Conservation (phyloP, 2,113 vertebrate genomes). For the Pteronura brasiliensis region DNA sequence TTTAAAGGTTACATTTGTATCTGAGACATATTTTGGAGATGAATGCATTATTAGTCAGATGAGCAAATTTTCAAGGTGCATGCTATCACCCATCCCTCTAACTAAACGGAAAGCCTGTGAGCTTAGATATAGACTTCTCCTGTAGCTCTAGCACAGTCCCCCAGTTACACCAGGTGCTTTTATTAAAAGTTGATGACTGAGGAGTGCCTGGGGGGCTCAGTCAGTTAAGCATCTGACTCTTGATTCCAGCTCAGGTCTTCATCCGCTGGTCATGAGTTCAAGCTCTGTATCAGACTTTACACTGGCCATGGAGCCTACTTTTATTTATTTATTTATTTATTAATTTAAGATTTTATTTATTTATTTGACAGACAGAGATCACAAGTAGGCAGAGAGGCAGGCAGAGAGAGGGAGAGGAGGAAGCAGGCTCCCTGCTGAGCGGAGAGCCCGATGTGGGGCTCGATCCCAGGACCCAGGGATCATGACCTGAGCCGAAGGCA, state of each 20-base stretch:
- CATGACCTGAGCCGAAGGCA: no score
- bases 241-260: no score
- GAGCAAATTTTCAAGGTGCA: background rate
- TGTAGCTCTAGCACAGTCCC: no score
- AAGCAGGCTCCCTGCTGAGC: no score
- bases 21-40: background rate
- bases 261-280: background rate
- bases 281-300: background rate
- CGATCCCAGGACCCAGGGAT: no score
- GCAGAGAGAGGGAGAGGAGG: no score
- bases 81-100: background rate
- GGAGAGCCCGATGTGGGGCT: no score
- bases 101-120: background rate
- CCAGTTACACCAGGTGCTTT: background rate
- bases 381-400: no score
- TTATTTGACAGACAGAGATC: no score
- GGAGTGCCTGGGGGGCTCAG: background rate
- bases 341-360: no score
- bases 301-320: background rate
- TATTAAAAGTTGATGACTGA: background rate
- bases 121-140: background rate
- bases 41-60: background rate
- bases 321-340: no score
- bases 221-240: no score
- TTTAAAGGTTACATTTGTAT: background rate